Conservation (phyloP, 2,797 vertebrate genomes). For the Microctenopoma lineatum region DNA sequence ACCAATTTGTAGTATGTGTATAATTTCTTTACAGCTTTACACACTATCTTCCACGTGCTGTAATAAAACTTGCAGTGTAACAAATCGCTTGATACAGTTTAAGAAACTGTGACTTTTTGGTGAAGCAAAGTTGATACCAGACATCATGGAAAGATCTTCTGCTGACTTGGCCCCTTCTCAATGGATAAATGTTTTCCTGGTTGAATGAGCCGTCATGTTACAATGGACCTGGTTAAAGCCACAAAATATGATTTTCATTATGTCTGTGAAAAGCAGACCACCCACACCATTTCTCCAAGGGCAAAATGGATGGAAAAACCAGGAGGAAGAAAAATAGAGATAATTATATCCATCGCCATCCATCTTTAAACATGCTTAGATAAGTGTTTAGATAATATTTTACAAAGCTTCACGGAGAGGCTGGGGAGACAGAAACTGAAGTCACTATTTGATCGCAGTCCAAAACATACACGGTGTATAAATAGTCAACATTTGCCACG, state of each 20-base stretch:
- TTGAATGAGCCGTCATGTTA: constrained; percentile 57
- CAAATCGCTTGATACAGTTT: background rate
- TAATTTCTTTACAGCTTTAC: background rate
- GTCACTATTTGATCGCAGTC: constrained; percentile 20
- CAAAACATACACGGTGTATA: constrained; percentile 42
- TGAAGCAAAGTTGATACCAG: constrained; percentile 34
- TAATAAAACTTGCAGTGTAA: constrained; percentile 4
- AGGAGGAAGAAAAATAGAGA: constrained; percentile 60
- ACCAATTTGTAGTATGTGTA: background rate
- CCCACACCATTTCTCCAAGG: constrained; percentile 63
- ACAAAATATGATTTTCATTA: constrained; percentile 81
- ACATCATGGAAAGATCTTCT: constrained; percentile 66
- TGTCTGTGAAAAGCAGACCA: constrained; percentile 72
- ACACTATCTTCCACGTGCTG: background rate
- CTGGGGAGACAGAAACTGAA: constrained; percentile 40
- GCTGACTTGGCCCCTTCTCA: constrained; percentile 73
- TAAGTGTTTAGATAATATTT: constrained; percentile 69
- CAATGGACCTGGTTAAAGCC: constrained; percentile 68
- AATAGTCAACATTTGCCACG: constrained; percentile 37
- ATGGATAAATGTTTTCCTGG: constrained; percentile 64
- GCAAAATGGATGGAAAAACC: constrained; percentile 52
- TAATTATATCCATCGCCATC: constrained; percentile 63
- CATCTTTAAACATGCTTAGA: constrained; percentile 69
- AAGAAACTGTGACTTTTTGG: constrained; percentile 17
- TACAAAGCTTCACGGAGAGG: constrained; percentile 34